Base-by-base conservation (phyloP, 2,888 invertebrate species). In the Tribolium freemani region DNA sequence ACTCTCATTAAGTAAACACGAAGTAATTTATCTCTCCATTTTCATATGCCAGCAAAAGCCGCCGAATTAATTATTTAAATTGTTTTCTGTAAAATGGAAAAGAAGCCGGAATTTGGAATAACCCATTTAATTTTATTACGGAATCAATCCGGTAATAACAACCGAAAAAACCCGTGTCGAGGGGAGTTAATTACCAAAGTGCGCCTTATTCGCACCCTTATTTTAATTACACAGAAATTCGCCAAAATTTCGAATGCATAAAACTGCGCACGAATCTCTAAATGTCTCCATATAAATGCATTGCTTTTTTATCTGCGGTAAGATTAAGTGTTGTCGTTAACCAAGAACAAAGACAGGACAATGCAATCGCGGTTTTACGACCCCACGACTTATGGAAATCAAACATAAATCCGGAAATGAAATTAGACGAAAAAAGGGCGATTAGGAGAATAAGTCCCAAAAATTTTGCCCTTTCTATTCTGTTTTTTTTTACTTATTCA, bases 201-300 rank as follows among this genome's bases (percentile, higher is more conserved):
- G 48, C 46, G 26, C 26, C 5, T 45, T 58, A n/a, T n/a, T n/a
- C 13, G 38, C 13, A 16, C 31, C 31, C 38, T 16, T 38, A 58
- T 58, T 58, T 58, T 58, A 58, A 58, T 58, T 44, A 58, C 45
- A 8, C 20, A 8, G 20, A n/a, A 21, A 20, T 5, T 21, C 26
- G 10, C 30, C 1, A 16, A 38, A 57, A 31, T 5, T n/a, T 13
- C 16, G 1, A 16, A 16, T 16, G 16, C 16, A 16, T 16, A 16
- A 16, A 16, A 16, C 16, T 1, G 2, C 16, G 2, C 16, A 38
- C 44, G 31, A 57, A 60, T 63, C 50, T 30, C 10, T 50, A 69
- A 69, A 69, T 69, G 69, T 69, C 69, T 69, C 69, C 69, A 69
- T 69, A 69, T 69, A 69, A 69, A 69, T 69, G 69, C 69, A 69